These are phyloP conservation scores for Chirona hameri DNA, from an alignment of 2,888 invertebrate species.

Conservation along the genomic window DNA sequence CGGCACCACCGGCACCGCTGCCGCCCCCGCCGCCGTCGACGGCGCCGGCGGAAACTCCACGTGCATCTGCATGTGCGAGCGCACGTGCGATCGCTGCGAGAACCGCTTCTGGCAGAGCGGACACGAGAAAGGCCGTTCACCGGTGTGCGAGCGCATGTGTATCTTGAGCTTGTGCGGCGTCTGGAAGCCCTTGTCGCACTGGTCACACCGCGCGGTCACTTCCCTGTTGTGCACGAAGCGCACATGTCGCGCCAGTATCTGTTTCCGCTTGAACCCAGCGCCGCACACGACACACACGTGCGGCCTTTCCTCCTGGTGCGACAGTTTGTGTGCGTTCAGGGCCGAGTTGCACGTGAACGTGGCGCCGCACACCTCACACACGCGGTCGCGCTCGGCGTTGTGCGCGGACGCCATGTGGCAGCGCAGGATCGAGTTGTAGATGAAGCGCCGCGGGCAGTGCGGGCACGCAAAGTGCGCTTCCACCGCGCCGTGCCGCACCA, in stretches of 20 bases:
- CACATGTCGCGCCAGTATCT: background rate
- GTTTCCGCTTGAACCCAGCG: background rate
- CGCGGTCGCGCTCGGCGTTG: slow-evolving; percentile 4
- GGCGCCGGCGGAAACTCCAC: background rate
- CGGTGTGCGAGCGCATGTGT: background rate
- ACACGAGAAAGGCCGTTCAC: background rate
- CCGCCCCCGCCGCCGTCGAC: background rate
- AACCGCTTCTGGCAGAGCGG: background rate
- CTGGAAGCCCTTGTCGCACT: slow-evolving; percentile 13
- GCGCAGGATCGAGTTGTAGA: slow-evolving; percentile 27
- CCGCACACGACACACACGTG: background rate
- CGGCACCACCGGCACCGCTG: background rate
- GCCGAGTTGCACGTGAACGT: slow-evolving; percentile 22
- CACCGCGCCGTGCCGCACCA: slow-evolving; percentile 1
- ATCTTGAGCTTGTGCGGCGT: slow-evolving; percentile 3
- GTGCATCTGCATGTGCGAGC: slow-evolving; percentile 11
- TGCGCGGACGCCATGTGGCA: slow-evolving; percentile 12
- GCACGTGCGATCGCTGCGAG: slow-evolving; percentile 3
- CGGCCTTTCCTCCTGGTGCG: slow-evolving; percentile 2
- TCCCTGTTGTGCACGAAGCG: slow-evolving; percentile 1
- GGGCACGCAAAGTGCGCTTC: slow-evolving; percentile 1
- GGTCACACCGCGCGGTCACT: background rate
- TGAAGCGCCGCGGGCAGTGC: slow-evolving; percentile 13
- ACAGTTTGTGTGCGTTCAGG: background rate
- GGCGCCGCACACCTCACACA: slow-evolving; percentile 6